A percentile compares a stretch with the other conserved stretches of the same genome.
Conservation (phyloP, 2,797 vertebrate genomes). For the Galaxias olidus region DNA sequence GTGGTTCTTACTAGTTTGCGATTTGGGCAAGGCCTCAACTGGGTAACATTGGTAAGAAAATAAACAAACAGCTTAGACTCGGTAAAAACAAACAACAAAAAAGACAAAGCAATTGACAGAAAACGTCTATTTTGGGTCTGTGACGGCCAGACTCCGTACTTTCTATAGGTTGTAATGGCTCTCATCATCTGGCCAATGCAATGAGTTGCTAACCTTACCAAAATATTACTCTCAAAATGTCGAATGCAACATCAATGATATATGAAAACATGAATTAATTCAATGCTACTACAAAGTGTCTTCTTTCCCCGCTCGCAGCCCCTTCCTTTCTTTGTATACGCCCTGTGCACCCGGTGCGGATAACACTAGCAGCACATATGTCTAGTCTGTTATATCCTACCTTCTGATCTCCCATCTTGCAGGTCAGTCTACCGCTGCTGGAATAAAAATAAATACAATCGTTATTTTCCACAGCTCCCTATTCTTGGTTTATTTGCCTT, state of each 20-base stretch:
- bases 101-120: conserved; percentile 5
- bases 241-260: not conserved
- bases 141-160: conserved; percentile 20
- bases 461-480: conserved; percentile 26
- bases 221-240: too few relatives aligned
- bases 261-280: not conserved
- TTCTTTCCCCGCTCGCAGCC: conserved; percentile 20
- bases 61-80: too few relatives aligned
- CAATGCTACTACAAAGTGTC: conserved; percentile 28
- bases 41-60: too few relatives aligned
- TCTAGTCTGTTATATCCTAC: conserved; percentile 62
- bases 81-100: too few relatives aligned
- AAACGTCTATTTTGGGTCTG: conserved; percentile 14
- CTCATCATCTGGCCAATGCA: not conserved
- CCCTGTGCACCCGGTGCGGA: conserved; percentile 47
- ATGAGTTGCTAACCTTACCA: too few relatives aligned
- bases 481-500: conserved; percentile 37
- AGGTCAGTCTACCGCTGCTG: conserved; percentile 42
- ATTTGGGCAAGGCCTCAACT: too few relatives aligned
- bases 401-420: conserved; percentile 80
- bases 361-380: conserved; percentile 57
- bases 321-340: conserved; percentile 71
- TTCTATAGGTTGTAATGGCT: not conserved
- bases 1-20: too few relatives aligned
- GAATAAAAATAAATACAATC: conserved; percentile 37